Evolutionary conservation across 2,888 invertebrate genomes (phyloP).

Genomic region (Baronia brevicornis): DNA sequence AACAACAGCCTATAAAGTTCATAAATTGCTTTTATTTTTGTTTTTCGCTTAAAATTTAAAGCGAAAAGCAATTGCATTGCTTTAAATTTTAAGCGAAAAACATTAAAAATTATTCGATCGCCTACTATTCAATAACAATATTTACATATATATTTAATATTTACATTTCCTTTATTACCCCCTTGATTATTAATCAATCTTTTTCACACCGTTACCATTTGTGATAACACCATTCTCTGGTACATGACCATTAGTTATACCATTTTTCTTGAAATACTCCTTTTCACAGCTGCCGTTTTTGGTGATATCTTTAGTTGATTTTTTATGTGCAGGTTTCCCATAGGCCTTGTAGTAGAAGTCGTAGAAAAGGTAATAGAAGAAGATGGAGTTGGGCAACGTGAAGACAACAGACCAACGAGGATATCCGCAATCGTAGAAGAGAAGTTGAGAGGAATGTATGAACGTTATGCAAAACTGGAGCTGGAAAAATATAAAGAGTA

Average conservation of each 20-base stretch:
- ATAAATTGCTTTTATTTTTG: too few species aligned
- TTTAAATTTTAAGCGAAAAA: too few species aligned
- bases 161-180: conserved; percentile 13
- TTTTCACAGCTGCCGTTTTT: conserved; percentile 27
- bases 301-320: conserved; percentile 22
- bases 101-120: too few species aligned
- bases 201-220: conserved; percentile 20
- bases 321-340: conserved; percentile 47
- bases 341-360: conserved; percentile 93
- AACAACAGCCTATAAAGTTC: too few species aligned
- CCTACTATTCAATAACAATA: too few species aligned
- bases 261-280: conserved; percentile 25
- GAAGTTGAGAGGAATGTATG: conserved; percentile 88
- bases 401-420: conserved; percentile 88
- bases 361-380: conserved; percentile 94
- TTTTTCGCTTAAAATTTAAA: too few species aligned
- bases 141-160: too few species aligned
- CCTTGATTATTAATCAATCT: conserved; percentile 19
- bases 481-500: conserved; percentile 67
- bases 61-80: too few species aligned
- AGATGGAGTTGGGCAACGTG: conserved; percentile 91
- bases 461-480: conserved; percentile 93
- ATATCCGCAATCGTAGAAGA: conserved; percentile 92
- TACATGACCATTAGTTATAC: conserved; percentile 24
- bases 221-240: conserved; percentile 16